Base-by-base conservation (phyloP, 1,140 invertebrate genomes). In the Solenopsis fugax region DNA sequence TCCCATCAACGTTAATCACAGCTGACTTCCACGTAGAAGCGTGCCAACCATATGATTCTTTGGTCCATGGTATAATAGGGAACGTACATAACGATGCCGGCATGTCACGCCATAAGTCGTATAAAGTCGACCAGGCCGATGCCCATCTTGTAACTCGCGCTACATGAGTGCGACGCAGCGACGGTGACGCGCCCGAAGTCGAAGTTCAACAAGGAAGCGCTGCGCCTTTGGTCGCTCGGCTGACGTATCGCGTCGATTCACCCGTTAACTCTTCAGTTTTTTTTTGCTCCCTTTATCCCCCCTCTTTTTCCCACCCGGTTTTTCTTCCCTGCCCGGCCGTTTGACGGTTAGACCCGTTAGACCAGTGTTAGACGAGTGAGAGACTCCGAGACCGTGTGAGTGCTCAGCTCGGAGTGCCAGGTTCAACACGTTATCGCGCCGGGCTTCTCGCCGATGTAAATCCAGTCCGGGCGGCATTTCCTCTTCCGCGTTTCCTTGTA, bases 41-140 rank as follows among this genome's bases (percentile, higher is more conserved):
- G 34, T 41, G 34, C 64, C 77, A 56, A 56, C 64, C 48, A 65
- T 81, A 41, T 21, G 21, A 81, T 41, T 41, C 13, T 18, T 81
- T 56, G 77, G 16, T 71, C 34, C 48, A 9, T 81, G 64, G 60
- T 67, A 67, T 67, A 80, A 81, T 54, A 4, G 41, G 34, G 34
- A 13, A 67, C 9, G 2, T 2, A 52, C 18, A 37, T n/a, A 3
- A 16, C 4, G 34, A 24, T 56, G 52, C 24, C 60, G 41, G 75
- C 10, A 21, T 60, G 52, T 62, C 24, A 37, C 21, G n/a, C n/a
- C 12, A 34, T 41, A 7, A 10, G n/a, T 12, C 7, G 16, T 16
- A 16, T 65, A 67, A 67, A 67, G 29, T 18, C 73, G 24, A 5
- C 18, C 56, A 18, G n/a, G 12, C 5, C 13, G 13, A n/a, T 18